Conservation (phyloP, 1,140 invertebrate genomes). For the Eupeodes corollae region DNA sequence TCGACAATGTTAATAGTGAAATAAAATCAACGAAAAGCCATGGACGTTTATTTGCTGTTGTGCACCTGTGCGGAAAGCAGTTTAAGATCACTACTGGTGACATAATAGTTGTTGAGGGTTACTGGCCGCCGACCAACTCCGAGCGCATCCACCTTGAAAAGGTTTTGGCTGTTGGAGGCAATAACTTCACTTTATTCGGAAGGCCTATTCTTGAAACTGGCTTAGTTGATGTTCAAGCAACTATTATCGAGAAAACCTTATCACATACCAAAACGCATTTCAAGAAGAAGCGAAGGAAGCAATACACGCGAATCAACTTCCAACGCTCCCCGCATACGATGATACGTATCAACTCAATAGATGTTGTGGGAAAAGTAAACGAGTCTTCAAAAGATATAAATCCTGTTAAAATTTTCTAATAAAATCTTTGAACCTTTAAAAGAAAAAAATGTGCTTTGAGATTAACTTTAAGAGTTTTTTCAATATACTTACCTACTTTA, state of each 20-base stretch:
- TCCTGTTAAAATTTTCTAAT: no score
- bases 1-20: constrained; percentile 48
- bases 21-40: constrained; percentile 39
- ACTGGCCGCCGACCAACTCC: constrained; percentile 72
- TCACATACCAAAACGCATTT: constrained; percentile 72
- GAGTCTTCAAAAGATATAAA: background rate
- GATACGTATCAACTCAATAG: constrained; percentile 61
- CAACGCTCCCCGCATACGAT: constrained; percentile 56
- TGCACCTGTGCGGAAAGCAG: constrained; percentile 73
- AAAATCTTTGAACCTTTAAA: no score
- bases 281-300: constrained; percentile 61
- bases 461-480: no score
- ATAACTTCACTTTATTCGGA: constrained; percentile 77
- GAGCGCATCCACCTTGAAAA: constrained; percentile 79
- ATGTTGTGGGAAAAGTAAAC: constrained; percentile 36
- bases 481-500: no score
- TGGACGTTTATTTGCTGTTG: constrained; percentile 75
- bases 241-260: constrained; percentile 80
- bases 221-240: constrained; percentile 66
- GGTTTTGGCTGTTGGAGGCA: constrained; percentile 69
- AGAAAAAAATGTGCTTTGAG: no score
- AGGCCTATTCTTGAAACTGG: constrained; percentile 65
- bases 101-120: constrained; percentile 68
- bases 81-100: constrained; percentile 81
- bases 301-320: constrained; percentile 65